Base-by-base conservation (phyloP, 2,113 vertebrate species). In the Psettodes erumei region DNA sequence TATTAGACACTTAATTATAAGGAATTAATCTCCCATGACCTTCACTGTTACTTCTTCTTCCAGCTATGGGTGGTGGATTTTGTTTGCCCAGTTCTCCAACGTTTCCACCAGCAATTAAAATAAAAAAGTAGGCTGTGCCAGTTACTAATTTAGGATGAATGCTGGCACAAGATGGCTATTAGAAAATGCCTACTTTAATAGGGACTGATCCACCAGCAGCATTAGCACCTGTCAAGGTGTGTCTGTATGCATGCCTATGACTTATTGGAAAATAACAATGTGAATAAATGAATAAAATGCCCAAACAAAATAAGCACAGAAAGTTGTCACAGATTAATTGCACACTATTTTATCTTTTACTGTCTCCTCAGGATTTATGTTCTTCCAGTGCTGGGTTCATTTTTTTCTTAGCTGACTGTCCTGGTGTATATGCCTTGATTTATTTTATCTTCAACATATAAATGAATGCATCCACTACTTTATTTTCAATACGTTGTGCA, bases 381-480 rank as follows among this genome's bases (percentile, higher is more conserved):
- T 79, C 56, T 30, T 38, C 55, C 6, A n/a, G 9, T 62, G 4
- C 40, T 15, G 6, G 40, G 38, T 32, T 13, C 3, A 21, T n/a
- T 21, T 16, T 8, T 45, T 63, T 8, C 27, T 32, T 27, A 8
- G 61, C 42, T 42, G 12, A 21, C 28, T 9, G 23, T 33, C 19
- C 19, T 8, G 50, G 16, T 59, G 23, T 13, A 27, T 71, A 40
- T 8, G 12, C 32, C 30, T 43, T 59, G 21, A 38, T 70, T 54
- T 77, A 55, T 58, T 47, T 74, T 8, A 65, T 54, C 58, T 33
- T 56, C 11, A 8, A n/a, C 38, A 72, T 27, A 45, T 37, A 21
- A 72, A 67, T 32, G 6, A 35, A 67, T 55, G 6, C 45, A 61
- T 28, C 28, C 13, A 67, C 48, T 67, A 27, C 30, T 80, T 63